These are phyloP conservation scores for Vultur gryphus DNA, from an alignment of 2,797 vertebrate genomes.

Conservation along the genomic window DNA sequence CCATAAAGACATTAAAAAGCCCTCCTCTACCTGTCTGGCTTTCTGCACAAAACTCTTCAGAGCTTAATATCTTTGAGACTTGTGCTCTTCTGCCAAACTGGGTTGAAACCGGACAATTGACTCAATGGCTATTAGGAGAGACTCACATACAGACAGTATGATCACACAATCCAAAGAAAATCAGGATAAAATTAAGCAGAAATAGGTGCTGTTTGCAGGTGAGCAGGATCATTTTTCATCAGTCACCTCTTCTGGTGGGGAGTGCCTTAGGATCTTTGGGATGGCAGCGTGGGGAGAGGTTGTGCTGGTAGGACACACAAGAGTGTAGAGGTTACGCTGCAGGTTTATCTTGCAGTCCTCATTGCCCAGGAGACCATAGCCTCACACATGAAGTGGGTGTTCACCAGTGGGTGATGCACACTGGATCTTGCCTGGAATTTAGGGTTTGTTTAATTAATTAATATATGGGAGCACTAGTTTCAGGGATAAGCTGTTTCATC, in stretches of 20 bases:
- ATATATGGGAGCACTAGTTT: not conserved
- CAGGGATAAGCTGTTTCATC: not conserved
- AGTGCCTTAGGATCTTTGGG: not conserved
- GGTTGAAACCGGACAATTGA: not conserved
- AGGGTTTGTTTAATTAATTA: not conserved
- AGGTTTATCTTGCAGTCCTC: not conserved
- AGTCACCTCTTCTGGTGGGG: not conserved
- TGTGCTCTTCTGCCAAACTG: not conserved
- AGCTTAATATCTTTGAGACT: not conserved
- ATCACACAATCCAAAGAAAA: not conserved
- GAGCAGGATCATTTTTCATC: not conserved
- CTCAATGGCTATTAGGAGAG: not conserved
- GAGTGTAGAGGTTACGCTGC: not conserved
- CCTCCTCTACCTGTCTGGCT: not conserved
- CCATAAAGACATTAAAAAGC: not conserved
- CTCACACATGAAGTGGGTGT: not conserved
- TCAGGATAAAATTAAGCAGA: not conserved
- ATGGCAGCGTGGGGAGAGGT: not conserved
- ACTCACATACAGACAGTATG: not conserved
- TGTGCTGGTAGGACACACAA: not conserved
- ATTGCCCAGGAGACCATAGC: not conserved
- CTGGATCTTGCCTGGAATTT: not conserved
- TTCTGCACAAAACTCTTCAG: not conserved
- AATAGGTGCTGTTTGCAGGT: not conserved
- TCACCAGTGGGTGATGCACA: not conserved